These are phyloP conservation scores for Xestia rhomboidea DNA, from an alignment of 2,888 invertebrate species.

Conservation along the genomic window DNA sequence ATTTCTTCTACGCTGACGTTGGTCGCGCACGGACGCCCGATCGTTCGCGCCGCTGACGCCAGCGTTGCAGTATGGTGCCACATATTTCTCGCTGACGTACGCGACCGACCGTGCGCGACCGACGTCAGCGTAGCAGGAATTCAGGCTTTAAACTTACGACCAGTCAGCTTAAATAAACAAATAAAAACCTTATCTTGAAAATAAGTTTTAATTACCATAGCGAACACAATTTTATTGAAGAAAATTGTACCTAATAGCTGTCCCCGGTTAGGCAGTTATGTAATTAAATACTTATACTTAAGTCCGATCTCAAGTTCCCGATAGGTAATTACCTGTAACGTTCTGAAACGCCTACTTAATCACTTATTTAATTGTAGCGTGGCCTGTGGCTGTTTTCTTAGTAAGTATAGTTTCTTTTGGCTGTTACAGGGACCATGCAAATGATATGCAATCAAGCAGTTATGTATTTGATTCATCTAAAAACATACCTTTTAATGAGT, in stretches of 20 bases:
- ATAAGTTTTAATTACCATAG: neutral
- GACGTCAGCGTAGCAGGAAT: too few relatives aligned
- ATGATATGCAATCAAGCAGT: too few relatives aligned
- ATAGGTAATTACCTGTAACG: conserved; percentile 33
- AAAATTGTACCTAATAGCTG: conserved; percentile 11
- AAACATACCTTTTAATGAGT: neutral
- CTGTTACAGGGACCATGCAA: neutral
- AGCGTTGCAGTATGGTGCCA: too few relatives aligned
- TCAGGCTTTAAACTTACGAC: neutral
- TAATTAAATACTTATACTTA: conserved; percentile 30
- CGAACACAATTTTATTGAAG: neutral
- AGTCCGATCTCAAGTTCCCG: conserved; percentile 23
- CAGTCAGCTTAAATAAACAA: neutral
- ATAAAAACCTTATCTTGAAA: neutral
- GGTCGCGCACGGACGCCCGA: too few relatives aligned
- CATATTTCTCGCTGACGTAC: too few relatives aligned
- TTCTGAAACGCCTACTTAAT: conserved; percentile 28
- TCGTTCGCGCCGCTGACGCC: too few relatives aligned
- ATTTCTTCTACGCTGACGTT: too few relatives aligned
- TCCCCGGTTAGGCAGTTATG: neutral
- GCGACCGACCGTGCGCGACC: too few relatives aligned
- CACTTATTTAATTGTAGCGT: conserved; percentile 25
- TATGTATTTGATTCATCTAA: neutral
- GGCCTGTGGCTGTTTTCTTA: neutral
- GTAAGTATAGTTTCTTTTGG: neutral